Evolutionary conservation across 2,113 vertebrate genomes (phyloP), one percentile per base, ranked within the genome.

Genomic region (western clawed frog (Xenopus tropicalis)): DNA sequence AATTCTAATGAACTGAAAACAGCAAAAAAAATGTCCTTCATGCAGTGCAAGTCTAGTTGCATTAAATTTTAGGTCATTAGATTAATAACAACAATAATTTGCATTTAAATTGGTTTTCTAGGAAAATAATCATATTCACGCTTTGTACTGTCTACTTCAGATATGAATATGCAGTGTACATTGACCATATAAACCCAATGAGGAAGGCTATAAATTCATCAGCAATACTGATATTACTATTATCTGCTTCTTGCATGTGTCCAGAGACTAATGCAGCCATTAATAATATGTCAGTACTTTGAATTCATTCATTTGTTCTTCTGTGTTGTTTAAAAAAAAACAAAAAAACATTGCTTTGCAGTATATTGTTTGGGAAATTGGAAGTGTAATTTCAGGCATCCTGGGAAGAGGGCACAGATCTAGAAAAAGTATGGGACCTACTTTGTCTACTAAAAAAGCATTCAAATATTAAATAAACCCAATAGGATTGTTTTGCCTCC

Each of bases 81-180:
- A 75, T 69, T 75, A 75, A 75, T 69, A 75, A 75, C 72, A 74
- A 74, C 66, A 75, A 69, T 75, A 75, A 75, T 75, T 75, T 75
- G 72, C 72, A 75, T 75, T 69, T 75, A 75, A 75, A 75, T 75
- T 69, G 66, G 72, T 69, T 75, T 75, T 75, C 43, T 8, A 75
- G 62, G 72, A 52, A 63, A 75, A 75, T 62, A 75, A 69, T 62
- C 37, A 48, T 37, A 62, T 61, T 46, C 44, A 44, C 57, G 44
- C 19, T 69, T 68, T 75, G 43, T 59, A 62, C 44, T 62, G 65
- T 54, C 69, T 71, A 44, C 51, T 25, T 71, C 66, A 69, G 48
- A 69, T 48, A 69, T 69, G 57, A 66, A 69, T 68, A 74, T 75
- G 72, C 25, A 44, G 17, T 69, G 72, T 25, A 22, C 16, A 75